Evolutionary conservation across 2,113 vertebrate species (phyloP).

Genomic region (Apistogramma diplotaenia): DNA sequence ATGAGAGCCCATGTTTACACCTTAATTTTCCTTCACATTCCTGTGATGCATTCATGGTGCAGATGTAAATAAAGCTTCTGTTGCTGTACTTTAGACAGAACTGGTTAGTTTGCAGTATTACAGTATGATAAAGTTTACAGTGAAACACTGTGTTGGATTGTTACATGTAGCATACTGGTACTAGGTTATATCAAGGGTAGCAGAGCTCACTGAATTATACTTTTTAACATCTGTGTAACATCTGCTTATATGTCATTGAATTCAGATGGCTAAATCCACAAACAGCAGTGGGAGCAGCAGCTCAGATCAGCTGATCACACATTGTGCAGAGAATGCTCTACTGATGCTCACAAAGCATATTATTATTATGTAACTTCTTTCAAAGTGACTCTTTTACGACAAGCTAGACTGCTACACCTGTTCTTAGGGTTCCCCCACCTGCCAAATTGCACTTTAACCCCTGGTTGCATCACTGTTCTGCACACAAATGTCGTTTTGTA

Average conservation of each 20-base stretch:
- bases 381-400: background rate
- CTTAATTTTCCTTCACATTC: background rate
- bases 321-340: background rate
- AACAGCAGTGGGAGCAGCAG: background rate
- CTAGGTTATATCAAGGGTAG: background rate
- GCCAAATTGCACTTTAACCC: too few relatives aligned
- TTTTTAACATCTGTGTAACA: background rate
- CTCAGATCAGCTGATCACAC: background rate
- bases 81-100: background rate
- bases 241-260: background rate
- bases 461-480: background rate
- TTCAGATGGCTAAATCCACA: background rate
- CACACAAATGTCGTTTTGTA: background rate
- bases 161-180: too few relatives aligned
- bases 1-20: background rate
- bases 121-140: background rate
- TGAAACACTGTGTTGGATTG: too few relatives aligned
- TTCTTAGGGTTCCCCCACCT: background rate
- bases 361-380: background rate
- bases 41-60: background rate
- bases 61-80: background rate
- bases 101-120: accelerated
- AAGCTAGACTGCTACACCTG: background rate
- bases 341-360: background rate
- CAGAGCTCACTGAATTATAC: accelerated